Conservation (phyloP, 2,797 vertebrate species). For the Bradypodion pumilum region DNA sequence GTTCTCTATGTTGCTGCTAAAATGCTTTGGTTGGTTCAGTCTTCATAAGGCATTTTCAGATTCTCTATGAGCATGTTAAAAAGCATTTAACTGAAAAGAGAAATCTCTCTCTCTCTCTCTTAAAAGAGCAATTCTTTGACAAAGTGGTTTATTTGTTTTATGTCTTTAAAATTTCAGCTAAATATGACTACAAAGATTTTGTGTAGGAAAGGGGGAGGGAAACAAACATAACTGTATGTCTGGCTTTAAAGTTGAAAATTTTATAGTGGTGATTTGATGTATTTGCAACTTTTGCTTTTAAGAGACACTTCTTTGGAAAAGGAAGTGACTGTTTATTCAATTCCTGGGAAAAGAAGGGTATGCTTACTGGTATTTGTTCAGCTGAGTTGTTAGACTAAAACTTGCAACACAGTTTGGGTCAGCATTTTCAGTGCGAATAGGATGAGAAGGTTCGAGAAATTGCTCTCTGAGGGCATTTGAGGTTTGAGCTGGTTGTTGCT, state of each 20-base stretch:
- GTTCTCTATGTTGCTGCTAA: background rate
- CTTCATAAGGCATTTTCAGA: constrained; percentile 19
- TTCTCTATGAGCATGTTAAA: constrained; percentile 3
- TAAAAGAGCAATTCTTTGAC: constrained; percentile 6
- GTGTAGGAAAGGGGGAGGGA: constrained; percentile 51
- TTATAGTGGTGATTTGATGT: constrained; percentile 58
- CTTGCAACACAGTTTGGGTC: constrained; percentile 59
- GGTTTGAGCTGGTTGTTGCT: constrained; percentile 41
- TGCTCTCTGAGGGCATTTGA: constrained; percentile 38
- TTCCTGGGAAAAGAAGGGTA: constrained; percentile 81
- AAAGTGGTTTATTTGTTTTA: constrained; percentile 42
- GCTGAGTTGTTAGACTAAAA: constrained; percentile 75
- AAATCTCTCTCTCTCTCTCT: too few species aligned
- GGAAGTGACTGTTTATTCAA: constrained; percentile 79
- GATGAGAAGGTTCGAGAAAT: constrained; percentile 51
- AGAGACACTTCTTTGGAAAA: constrained; percentile 61
- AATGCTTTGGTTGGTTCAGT: constrained; percentile 17
- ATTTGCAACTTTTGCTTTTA: constrained; percentile 66
- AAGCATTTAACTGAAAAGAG: constrained; percentile 5
- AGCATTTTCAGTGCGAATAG: constrained; percentile 63
- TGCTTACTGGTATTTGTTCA: constrained; percentile 78
- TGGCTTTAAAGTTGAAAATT: constrained; percentile 58
- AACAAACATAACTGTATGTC: constrained; percentile 14
- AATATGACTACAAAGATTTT: constrained; percentile 45
- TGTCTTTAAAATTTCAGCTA: constrained; percentile 29